These are phyloP conservation scores for Eciton burchellii DNA, from an alignment of 1,140 invertebrate species.

Conservation along the genomic window DNA sequence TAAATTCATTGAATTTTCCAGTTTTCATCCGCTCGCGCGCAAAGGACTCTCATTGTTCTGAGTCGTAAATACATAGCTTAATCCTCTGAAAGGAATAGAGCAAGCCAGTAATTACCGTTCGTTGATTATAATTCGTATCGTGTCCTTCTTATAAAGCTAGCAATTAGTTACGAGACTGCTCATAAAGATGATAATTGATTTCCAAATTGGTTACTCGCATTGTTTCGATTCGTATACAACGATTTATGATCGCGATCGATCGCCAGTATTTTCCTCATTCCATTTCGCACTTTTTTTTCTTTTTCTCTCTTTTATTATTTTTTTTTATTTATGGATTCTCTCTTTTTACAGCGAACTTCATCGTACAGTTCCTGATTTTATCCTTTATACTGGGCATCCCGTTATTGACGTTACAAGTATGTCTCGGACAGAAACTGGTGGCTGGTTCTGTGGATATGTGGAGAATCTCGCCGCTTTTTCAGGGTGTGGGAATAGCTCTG, in stretches of 20 bases:
- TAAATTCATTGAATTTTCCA: background rate
- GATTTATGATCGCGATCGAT: background rate
- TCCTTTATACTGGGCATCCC: constrained; percentile 94
- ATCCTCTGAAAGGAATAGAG: background rate
- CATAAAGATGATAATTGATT: constrained; percentile 26
- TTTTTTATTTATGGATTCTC: background rate
- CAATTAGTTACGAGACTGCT: constrained; percentile 23
- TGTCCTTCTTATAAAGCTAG: background rate
- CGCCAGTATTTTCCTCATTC: background rate
- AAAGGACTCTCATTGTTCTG: too few species aligned
- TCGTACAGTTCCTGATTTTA: constrained; percentile 94
- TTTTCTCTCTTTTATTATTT: background rate
- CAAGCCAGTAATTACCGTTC: background rate
- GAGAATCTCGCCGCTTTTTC: constrained; percentile 96
- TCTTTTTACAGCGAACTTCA: constrained; percentile 90
- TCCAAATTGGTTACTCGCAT: background rate
- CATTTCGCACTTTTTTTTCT: background rate
- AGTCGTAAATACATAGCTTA: background rate
- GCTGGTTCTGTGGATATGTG: constrained; percentile 96
- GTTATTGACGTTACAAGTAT: constrained; percentile 93
- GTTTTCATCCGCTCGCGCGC: background rate
- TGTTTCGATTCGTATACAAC: too few species aligned
- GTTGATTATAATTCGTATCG: constrained; percentile 23
- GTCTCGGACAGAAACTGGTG: constrained; percentile 93
- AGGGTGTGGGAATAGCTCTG: constrained; percentile 94